Evolutionary conservation across 2,888 invertebrate species (phyloP), one percentile per base, ranked within the genome.

Genomic region (Tineola bisselliella): DNA sequence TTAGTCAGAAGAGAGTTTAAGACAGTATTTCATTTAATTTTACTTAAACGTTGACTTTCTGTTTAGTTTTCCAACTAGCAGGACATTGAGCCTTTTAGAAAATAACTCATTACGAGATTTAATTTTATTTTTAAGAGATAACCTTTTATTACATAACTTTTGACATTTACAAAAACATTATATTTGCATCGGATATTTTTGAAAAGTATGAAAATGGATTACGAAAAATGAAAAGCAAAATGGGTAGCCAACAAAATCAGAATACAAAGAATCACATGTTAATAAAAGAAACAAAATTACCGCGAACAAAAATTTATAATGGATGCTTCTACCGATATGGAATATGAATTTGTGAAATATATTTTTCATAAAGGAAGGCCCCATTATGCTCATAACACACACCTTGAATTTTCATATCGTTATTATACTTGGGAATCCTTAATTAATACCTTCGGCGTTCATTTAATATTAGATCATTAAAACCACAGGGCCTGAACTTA

Each of bases 381-480:
- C 13, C 12, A 56, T 56, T 25, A 19, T 18, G 11, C 60, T 52
- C 57, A 59, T 57, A 52, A 54, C 59, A 66, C 59, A 66, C 68
- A 72, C 73, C 70, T 74, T 75, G 73, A 77, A 76, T 76, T 77
- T 74, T 67, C 68, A 74, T 75, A 78, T 79, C 75, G 76, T 75
- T 76, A 76, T 81, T 76, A 76, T 75, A 74, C 78, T 75, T 71
- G 69, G 77, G 78, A 79, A 82, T 83, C 79, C 76, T 77, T 86
- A 86, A 86, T 86, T 83, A 86, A 82, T 83, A 82, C 82, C 81
- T 74, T 69, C 75, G 74, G 73, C 79, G 81, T 83, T 79, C 82
- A 78, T 84, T 80, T 83, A 84, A 87, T 87, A 86, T 84, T 86
- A 83, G 82, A 87, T 86, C 84, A 86, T 84, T 86, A 84, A 84